Base-by-base conservation (phyloP, 2,797 vertebrate genomes). In the Anguilla obscura region DNA sequence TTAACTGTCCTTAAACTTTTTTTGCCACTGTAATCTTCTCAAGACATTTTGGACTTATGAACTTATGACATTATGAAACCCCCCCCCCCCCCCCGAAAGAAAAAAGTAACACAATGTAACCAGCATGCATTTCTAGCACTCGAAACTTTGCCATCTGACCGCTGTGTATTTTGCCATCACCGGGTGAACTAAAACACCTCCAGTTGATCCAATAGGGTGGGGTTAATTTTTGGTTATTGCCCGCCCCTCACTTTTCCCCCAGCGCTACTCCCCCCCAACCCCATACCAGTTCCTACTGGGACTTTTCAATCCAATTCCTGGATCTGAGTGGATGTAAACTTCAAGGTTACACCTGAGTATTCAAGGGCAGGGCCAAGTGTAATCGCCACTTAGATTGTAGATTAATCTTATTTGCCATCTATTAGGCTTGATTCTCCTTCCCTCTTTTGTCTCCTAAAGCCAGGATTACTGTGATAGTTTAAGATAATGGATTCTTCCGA, bases 321-420 rank as follows among this genome's bases (percentile, higher is more conserved):
- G 9, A 92, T 93, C 94, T 96, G 94, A 95, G 95, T 33, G 91
- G 95, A 96, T 97, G 96, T 94, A 95, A 96, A 96, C 96, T 95
- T 96, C 96, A 97, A 97, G 96, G 96, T 97, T 96, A 96, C 96
- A 97, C 96, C 95, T 96, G 96, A 96, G 94, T 94, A 95, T 96
- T 96, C 96, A 97, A 97, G 95, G 95, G 95, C 95, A 96, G 96
- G 94, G 94, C 96, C 96, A 95, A 94, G 95, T 95, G 94, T 96
- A 97, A 97, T 96, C 95, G 96, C 94, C 96, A 97, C 97, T 97
- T 96, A 97, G 96, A 97, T 97, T 96, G 95, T 96, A 95, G 95
- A 96, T 96, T 97, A 95, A 98, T 98, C 97, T 97, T 95, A 96
- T 97, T 97, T 97, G 96, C 94, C 93, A 94, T 97, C 96, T 97